Evolutionary conservation across 2,888 invertebrate genomes (phyloP), one percentile per base, ranked within the genome.

Genomic region (Anodontia alba): DNA sequence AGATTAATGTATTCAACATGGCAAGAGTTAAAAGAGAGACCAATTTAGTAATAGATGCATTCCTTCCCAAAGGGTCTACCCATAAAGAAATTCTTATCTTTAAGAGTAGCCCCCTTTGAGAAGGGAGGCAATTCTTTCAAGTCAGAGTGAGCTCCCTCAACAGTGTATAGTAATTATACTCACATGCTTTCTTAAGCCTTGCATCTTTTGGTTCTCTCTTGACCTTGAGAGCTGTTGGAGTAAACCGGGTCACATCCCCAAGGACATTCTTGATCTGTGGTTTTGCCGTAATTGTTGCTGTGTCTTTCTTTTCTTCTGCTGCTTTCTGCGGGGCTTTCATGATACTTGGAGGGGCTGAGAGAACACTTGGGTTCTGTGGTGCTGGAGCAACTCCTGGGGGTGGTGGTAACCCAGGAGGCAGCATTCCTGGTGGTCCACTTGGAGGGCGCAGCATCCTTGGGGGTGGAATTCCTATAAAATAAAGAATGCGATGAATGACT

Each of bases 221-320:
- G 1, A 99, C 97, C 80, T 98, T 96, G 73, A 99, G 95, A 0
- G 99, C 97, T 0, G 98, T 98, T 0, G 99, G 99, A 68, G 98
- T 97, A 95, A 99, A 99, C 78, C 98, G 95, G 0, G 99, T 99
- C 0, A 99, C 98, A 95, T 99, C 99, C 42, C 94, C 94, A 70
- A 94, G 91, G 70, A 94, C 87, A 85, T 95, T 94, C 87, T 95
- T 96, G 87, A 99, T 98, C 95, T 99, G 99, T 0, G 99, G 99
- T 94, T 99, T 99, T 0, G 99, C 99, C 90, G 98, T 97, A 88
- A 99, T 99, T 0, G 98, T 99, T 26, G 97, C 97, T 54, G 92
- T 90, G 42, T 90, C 92, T 77, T 93, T 92, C 83, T 94, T 91
- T 36, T 92, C 91, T 33, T 91, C 92, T 36, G 36, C 43, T 20